Evolutionary conservation across 2,113 vertebrate genomes (phyloP).

Genomic region (Calyptomena viridis): DNA sequence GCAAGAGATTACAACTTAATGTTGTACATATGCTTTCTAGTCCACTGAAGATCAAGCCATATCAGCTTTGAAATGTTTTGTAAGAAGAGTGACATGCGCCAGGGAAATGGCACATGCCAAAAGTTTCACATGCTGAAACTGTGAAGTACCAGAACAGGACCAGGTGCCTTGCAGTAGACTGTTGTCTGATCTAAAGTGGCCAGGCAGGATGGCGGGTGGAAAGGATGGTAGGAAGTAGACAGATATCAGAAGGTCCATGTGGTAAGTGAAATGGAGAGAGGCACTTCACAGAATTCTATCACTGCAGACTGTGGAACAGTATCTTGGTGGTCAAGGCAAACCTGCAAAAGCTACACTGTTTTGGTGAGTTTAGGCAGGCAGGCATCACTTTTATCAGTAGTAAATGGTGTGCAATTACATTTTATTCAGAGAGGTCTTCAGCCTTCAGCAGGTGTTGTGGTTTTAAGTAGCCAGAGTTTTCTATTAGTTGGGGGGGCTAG

Average conservation of each 20-base stretch:
- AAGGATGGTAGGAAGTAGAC: not conserved
- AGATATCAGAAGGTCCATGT: not conserved
- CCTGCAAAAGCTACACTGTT: not conserved
- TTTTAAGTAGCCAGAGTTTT: too few relatives aligned
- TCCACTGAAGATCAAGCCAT: not conserved
- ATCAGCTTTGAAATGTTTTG: not conserved
- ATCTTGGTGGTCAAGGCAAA: not conserved
- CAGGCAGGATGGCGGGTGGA: not conserved
- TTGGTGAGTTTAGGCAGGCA: not conserved
- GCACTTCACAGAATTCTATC: not conserved
- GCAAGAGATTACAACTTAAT: not conserved
- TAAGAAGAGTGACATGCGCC: not conserved
- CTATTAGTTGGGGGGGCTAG: too few relatives aligned
- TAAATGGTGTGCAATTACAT: not conserved
- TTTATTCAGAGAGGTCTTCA: not conserved
- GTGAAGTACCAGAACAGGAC: not conserved
- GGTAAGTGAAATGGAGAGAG: not conserved
- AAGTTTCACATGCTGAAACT: not conserved
- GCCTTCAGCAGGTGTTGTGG: not conserved
- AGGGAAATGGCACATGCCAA: not conserved
- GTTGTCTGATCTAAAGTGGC: not conserved
- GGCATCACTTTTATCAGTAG: not conserved
- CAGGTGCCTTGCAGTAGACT: not conserved
- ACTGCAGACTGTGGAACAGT: not conserved
- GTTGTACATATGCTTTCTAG: not conserved